Percentiles rank a stretch among this genome's conserved stretches.
phyloP scores from a whole-genome alignment of 1,140 invertebrate genomes.

The Maniola jurtina region DNA sequence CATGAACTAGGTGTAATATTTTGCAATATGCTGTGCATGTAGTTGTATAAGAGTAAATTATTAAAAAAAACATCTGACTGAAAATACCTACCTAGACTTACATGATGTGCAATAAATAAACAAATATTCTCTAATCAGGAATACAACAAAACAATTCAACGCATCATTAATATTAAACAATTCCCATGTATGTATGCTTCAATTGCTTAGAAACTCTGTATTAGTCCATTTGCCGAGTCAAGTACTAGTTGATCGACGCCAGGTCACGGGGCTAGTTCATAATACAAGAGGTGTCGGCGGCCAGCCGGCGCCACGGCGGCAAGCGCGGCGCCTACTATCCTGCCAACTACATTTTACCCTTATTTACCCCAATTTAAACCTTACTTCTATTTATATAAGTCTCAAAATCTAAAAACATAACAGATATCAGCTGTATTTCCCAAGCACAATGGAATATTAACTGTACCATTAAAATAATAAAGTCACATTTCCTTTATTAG shows the following conservation, averaged over 20 bases:
- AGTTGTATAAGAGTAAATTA: too few species aligned
- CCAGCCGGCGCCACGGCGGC: conserved; percentile 71
- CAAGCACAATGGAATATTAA: conserved; percentile 27
- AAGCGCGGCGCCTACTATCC: conserved; percentile 72
- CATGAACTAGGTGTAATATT: too few species aligned
- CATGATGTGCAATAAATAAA: neutral
- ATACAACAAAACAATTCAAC: conserved; percentile 16
- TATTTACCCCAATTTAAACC: conserved; percentile 35
- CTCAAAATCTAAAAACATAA: conserved; percentile 21
- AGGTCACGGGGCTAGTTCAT: conserved; percentile 75
- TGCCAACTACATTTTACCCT: conserved; percentile 44
- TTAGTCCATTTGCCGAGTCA: conserved; percentile 65
- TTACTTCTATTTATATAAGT: conserved; percentile 20
- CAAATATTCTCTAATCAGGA: neutral
- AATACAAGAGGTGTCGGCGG: conserved; percentile 75
- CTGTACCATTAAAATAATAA: conserved; percentile 32
- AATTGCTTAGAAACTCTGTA: conserved; percentile 61
- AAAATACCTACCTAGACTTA: neutral
- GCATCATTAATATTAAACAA: conserved; percentile 42
- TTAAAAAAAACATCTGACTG: too few species aligned
- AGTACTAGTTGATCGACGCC: conserved; percentile 72
- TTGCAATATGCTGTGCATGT: too few species aligned
- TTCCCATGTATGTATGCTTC: conserved; percentile 40
- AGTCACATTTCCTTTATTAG: conserved; percentile 25
- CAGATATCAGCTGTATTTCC: conserved; percentile 53